Base-by-base conservation (phyloP, 2,888 invertebrate species). In the Drosophila hamatofila region DNA sequence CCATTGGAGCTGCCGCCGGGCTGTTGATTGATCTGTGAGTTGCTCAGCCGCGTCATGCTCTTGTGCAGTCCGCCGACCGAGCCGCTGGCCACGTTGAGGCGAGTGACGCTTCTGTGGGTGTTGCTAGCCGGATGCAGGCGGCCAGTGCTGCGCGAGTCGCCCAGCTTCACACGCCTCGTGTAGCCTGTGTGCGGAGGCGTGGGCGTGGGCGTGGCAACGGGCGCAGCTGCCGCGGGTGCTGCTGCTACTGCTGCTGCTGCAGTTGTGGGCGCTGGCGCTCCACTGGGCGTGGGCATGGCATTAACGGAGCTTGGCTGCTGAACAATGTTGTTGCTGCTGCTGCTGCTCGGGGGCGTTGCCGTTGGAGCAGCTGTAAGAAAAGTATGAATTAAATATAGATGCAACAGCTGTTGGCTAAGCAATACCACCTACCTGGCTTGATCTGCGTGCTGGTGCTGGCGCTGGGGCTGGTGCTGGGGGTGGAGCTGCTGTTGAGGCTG, bases 31-130 rank as follows among this genome's bases (percentile, higher is more conserved):
- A 96, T 96, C 91, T 96, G 96, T 44, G 96, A 96, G 16, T 96
- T 96, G 71, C 96, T 96, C 70, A 97, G 92, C 42, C 96, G 94
- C 11, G 96, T 96, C 96, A 97, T 96, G 91, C 96, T 96, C 91
- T 96, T 96, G 91, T 96, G 96, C 6, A 96, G 93, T 1, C 96
- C 96, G 11, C 96, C 96, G 16, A 96, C 96, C 0, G 96, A 96
- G 18, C 96, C 96, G 41, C 95, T 95, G 64, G 95, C 95, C 64
- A 96, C 95, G 92, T 96, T 96, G 21, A 97, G 94, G 48, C 96
- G 93, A 0, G 96, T 96, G 95, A 96, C 96, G 91, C 96, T 96
- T 67, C 96, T 93, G 88, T 96, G 96, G 7, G 96, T 95, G 86
- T 95, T 95, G 33, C 95, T 95, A 12, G 95, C 95, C 35, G 86